Percentiles rank a stretch among this genome's conserved stretches.
These are phyloP conservation scores for Athene cunicularia DNA, from an alignment of 2,113 vertebrate species.

Conservation along the genomic window DNA sequence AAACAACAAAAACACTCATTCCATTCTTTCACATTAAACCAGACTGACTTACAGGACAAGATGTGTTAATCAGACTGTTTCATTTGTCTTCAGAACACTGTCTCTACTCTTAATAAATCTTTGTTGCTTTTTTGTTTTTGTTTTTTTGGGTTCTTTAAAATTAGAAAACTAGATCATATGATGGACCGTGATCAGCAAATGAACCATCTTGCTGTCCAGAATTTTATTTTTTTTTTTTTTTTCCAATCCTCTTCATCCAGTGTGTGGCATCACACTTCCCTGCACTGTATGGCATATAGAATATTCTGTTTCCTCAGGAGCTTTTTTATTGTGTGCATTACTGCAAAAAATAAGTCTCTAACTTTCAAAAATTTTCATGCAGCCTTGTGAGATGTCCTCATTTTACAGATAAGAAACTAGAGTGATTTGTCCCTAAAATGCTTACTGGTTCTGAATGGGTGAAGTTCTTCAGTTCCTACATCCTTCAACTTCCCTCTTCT, in stretches of 20 bases:
- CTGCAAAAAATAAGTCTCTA: neutral
- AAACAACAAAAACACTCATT: neutral
- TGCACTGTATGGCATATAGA: fast-evolving
- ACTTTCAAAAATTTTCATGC: neutral
- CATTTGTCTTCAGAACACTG: neutral
- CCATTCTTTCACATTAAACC: neutral
- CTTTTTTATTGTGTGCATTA: neutral
- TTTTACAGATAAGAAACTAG: neutral
- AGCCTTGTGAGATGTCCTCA: neutral
- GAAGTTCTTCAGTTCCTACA: neutral
- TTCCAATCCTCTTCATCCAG: neutral
- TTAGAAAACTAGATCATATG: neutral
- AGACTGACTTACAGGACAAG: neutral
- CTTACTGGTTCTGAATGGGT: neutral
- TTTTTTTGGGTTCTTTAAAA: neutral
- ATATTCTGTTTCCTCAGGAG: neutral
- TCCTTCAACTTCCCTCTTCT: neutral
- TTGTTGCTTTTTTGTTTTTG: neutral
- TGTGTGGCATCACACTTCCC: neutral
- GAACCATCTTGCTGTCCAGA: neutral
- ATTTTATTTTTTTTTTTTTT: neutral
- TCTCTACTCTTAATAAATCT: neutral
- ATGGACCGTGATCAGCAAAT: neutral
- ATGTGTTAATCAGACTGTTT: neutral
- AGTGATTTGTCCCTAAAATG: neutral